Percentiles rank a stretch among this genome's conserved stretches.
Evolutionary conservation across 1,140 invertebrate genomes (phyloP).

Genomic region (Scaptomyza montana): DNA sequence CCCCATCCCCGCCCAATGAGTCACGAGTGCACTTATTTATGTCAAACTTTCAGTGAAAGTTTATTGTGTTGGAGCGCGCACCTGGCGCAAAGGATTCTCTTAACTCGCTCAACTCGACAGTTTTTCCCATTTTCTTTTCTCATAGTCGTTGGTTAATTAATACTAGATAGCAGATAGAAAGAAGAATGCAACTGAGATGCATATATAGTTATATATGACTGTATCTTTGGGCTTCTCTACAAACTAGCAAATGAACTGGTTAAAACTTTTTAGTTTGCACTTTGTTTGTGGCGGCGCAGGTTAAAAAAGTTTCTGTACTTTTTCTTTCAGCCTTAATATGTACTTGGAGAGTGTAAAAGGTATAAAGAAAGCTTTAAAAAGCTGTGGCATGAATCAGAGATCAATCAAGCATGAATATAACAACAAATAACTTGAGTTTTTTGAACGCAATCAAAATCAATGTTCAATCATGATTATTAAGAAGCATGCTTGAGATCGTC

Average conservation of each 20-base stretch:
- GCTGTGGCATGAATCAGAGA: neutral
- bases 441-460: too few relatives aligned
- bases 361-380: neutral
- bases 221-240: too few relatives aligned
- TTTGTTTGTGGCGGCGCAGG: slow-evolving; percentile 16
- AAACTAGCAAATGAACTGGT: slow-evolving; percentile 50
- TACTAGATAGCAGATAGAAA: slow-evolving; percentile 29
- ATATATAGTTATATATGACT: neutral
- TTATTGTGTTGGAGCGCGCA: slow-evolving; percentile 42
- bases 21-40: slow-evolving; percentile 51
- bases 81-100: slow-evolving; percentile 38
- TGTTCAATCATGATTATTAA: too few relatives aligned
- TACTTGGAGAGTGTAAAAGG: neutral
- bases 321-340: slow-evolving; percentile 5
- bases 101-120: slow-evolving; percentile 44
- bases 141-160: slow-evolving; percentile 62
- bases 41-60: slow-evolving; percentile 57
- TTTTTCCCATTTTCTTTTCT: slow-evolving; percentile 16
- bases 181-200: neutral
- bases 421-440: too few relatives aligned
- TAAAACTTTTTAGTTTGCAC: slow-evolving; percentile 52
- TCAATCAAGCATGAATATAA: neutral
- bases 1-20: slow-evolving; percentile 7
- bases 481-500: too few relatives aligned
- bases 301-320: slow-evolving; percentile 2